Conservation (phyloP, 2,888 invertebrate genomes). For the Mythimna vitellina region DNA sequence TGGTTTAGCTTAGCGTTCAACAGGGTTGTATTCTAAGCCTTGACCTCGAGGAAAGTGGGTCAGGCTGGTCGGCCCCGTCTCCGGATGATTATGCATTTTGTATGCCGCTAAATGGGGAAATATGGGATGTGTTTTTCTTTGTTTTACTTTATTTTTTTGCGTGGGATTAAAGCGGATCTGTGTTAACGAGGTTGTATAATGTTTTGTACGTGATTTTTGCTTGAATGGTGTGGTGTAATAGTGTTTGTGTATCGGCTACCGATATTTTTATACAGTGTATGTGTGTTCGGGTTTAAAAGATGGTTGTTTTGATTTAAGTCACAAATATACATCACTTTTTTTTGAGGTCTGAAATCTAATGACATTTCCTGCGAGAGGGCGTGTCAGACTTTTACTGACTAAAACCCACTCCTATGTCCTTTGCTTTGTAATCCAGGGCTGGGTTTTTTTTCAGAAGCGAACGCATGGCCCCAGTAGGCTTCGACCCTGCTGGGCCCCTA, state of each 20-base stretch:
- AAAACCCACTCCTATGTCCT: too few relatives aligned
- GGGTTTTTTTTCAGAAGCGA: too few relatives aligned
- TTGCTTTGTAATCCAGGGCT: too few relatives aligned
- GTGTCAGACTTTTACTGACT: too few relatives aligned
- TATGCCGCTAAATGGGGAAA: conserved; percentile 70
- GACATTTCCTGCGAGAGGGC: too few relatives aligned
- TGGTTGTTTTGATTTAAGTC: too few relatives aligned
- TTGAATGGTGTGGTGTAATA: conserved; percentile 19
- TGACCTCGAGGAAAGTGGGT: conserved; percentile 75
- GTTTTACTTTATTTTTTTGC: conserved; percentile 43
- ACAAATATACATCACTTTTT: too few relatives aligned
- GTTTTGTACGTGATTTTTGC: conserved; percentile 53
- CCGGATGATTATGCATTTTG: conserved; percentile 76
- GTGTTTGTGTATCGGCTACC: conserved; percentile 10
- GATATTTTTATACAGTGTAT: conserved; percentile 12
- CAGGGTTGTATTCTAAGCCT: conserved; percentile 69
- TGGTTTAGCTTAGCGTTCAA: conserved; percentile 60
- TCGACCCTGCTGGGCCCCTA: too few relatives aligned
- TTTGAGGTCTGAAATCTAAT: too few relatives aligned
- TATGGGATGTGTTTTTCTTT: conserved; percentile 59
- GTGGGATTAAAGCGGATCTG: conserved; percentile 37
- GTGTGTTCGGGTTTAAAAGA: conserved; percentile 20
- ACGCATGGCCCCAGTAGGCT: too few relatives aligned
- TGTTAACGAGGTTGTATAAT: conserved; percentile 51
- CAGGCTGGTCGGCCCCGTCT: conserved; percentile 66